phyloP scores from a whole-genome alignment of 2,113 vertebrate species.

The Montifringilla adamsi region DNA sequence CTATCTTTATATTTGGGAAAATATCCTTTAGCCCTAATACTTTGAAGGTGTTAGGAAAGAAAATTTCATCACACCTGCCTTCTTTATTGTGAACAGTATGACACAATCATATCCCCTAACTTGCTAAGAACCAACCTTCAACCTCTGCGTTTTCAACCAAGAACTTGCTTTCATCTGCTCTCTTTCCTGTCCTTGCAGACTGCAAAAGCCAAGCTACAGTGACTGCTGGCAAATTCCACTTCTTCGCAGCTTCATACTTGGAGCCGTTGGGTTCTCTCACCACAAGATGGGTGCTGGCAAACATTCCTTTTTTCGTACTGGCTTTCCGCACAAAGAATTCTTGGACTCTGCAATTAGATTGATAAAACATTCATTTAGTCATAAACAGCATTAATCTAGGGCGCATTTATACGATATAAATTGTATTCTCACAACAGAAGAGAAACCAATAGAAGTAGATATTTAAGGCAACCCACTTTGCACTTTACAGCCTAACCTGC shows the following conservation, averaged over 20 bases:
- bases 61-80: background rate
- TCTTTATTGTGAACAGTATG: background rate
- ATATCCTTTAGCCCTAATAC: background rate
- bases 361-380: background rate
- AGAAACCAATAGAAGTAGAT: background rate
- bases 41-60: background rate
- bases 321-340: conserved; percentile 94
- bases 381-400: background rate
- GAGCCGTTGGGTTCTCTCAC: conserved; percentile 85
- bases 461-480: background rate
- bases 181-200: conserved; percentile 81
- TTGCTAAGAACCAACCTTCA: conserved; percentile 75
- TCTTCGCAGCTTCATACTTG: conserved; percentile 93
- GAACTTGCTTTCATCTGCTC: conserved; percentile 81
- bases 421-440: background rate
- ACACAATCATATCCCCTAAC: background rate
- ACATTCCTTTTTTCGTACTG: conserved; percentile 88
- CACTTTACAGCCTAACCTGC: background rate
- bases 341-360: conserved; percentile 82
- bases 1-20: background rate
- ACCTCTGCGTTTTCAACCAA: conserved; percentile 78
- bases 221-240: conserved; percentile 91
- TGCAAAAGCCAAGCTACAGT: conserved; percentile 87
- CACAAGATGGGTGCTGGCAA: conserved; percentile 92
- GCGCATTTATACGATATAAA: background rate